Percentiles rank a stretch among this genome's conserved stretches.
phyloP scores from a whole-genome alignment of 2,797 vertebrate genomes.

The Leucoraja ocellata region DNA sequence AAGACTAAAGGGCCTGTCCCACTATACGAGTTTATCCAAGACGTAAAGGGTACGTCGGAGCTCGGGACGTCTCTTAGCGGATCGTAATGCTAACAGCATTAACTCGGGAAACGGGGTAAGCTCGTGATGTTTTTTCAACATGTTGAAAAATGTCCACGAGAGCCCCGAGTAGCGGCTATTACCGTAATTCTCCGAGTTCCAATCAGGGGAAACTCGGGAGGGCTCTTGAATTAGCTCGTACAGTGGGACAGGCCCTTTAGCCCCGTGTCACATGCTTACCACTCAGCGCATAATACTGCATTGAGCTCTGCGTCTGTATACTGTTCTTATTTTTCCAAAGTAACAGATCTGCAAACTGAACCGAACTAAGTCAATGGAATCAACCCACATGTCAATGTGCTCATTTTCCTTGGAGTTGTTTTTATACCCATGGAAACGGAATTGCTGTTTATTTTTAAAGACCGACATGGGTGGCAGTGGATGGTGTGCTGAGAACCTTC shows the following conservation, averaged over 20 bases:
- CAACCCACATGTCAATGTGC: not conserved
- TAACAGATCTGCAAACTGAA: no score
- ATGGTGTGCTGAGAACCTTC: not conserved
- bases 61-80: no score
- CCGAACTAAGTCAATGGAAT: not conserved
- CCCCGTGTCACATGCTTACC: not conserved
- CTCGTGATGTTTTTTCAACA: no score
- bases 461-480: not conserved
- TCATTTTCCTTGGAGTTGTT: not conserved
- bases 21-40: no score
- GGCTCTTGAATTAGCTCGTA: no score
- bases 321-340: not conserved
- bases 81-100: no score
- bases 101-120: no score
- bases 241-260: not conserved
- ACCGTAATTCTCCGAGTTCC: no score
- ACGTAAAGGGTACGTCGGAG: no score
- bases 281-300: not conserved
- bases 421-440: not conserved
- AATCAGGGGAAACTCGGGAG: no score
- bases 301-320: not conserved
- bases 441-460: not conserved
- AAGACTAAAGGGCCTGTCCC: not conserved
- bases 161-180: no score
- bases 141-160: no score